Conservation (phyloP, 2,797 vertebrate genomes). For the Cuniculus paca region DNA sequence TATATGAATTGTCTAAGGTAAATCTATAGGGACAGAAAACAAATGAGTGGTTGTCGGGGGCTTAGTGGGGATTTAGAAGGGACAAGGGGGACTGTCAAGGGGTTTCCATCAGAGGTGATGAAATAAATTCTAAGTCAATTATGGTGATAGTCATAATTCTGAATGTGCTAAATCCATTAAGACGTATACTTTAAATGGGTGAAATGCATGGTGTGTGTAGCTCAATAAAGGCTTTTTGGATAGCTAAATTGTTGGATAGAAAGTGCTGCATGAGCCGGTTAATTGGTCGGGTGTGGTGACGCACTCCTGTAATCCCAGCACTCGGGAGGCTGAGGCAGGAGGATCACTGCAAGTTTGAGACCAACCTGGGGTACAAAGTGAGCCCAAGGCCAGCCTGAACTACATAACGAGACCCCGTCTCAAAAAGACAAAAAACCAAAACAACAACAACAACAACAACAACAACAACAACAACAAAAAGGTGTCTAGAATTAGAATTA, state of each 20-base stretch:
- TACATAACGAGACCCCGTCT: too few relatives aligned
- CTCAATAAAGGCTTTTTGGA: neutral
- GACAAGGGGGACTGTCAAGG: neutral
- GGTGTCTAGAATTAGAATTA: too few relatives aligned
- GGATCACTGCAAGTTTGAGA: too few relatives aligned
- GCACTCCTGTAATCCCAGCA: too few relatives aligned
- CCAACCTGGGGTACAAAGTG: too few relatives aligned
- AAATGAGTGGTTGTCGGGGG: neutral
- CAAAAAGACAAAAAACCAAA: too few relatives aligned
- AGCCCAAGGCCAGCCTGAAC: too few relatives aligned
- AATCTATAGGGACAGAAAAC: neutral
- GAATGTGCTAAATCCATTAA: neutral
- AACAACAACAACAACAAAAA: too few relatives aligned
- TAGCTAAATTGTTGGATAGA: neutral
- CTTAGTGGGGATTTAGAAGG: neutral
- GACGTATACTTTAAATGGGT: neutral
- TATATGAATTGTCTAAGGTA: neutral
- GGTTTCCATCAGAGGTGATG: neutral
- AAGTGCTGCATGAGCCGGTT: too few relatives aligned
- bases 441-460: too few relatives aligned
- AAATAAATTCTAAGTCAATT: neutral
- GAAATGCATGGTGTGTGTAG: neutral
- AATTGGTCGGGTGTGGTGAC: too few relatives aligned
- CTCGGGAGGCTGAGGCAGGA: too few relatives aligned
- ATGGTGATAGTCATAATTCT: neutral